A percentile compares a stretch with the other conserved stretches of the same genome.
Evolutionary conservation across 1,140 invertebrate species (phyloP).

Genomic region (Hylaeus volcanicus): DNA sequence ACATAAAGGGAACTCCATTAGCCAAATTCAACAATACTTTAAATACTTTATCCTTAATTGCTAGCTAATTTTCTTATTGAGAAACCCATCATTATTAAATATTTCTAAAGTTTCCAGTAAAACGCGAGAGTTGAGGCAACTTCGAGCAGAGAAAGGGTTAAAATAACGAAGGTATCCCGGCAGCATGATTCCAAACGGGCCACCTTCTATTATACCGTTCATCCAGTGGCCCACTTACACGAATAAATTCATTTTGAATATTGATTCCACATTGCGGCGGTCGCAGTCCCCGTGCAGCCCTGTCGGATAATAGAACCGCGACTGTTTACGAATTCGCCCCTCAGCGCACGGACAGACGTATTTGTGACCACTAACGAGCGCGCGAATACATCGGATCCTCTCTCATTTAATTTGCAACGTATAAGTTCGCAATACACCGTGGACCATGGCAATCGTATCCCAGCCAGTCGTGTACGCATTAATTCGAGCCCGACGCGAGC

Average conservation of each 20-base stretch:
- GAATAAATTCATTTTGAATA: slow-evolving; percentile 51
- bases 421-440: slow-evolving; percentile 14
- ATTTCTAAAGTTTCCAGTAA: too few relatives aligned
- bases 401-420: background rate
- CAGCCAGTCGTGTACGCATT: background rate
- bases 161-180: too few relatives aligned
- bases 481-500: background rate
- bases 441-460: background rate
- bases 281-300: slow-evolving; percentile 18
- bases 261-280: slow-evolving; percentile 40
- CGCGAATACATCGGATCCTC: background rate
- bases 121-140: too few relatives aligned
- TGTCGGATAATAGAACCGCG: slow-evolving; percentile 38
- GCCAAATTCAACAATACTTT: too few relatives aligned
- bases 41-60: too few relatives aligned
- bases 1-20: too few relatives aligned
- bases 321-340: slow-evolving; percentile 47
- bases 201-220: background rate
- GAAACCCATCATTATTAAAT: too few relatives aligned
- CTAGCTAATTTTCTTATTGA: too few relatives aligned
- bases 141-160: too few relatives aligned
- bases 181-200: too few relatives aligned
- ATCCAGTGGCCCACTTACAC: slow-evolving; percentile 25
- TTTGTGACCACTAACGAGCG: slow-evolving; percentile 31
- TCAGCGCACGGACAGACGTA: slow-evolving; percentile 9